phyloP scores from a whole-genome alignment of 2,113 vertebrate genomes.

The Lampris megalopsis region DNA sequence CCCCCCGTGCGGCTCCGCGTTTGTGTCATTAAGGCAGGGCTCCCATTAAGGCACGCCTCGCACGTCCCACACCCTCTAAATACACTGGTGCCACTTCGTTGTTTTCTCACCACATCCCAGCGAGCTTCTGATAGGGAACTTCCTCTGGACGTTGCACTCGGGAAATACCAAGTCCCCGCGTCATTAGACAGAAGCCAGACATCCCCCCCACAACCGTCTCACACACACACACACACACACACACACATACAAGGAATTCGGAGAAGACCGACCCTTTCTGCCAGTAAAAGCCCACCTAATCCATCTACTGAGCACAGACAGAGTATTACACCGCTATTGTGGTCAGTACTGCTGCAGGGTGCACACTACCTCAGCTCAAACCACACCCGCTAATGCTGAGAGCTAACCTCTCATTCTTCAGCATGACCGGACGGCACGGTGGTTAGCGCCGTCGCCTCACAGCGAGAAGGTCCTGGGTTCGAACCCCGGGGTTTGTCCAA shows the following conservation, averaged over 20 bases:
- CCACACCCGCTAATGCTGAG: not conserved
- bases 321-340: not conserved
- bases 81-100: constrained; percentile 30
- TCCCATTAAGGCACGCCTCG: not conserved
- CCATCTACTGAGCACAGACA: not conserved
- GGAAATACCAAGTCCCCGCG: constrained; percentile 62
- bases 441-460: too few relatives aligned
- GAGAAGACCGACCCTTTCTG: not conserved
- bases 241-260: not conserved
- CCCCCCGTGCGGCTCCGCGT: not conserved
- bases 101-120: constrained; percentile 13
- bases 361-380: not conserved
- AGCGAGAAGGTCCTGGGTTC: too few relatives aligned
- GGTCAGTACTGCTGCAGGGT: not conserved
- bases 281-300: not conserved
- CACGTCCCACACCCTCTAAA: constrained; percentile 57
- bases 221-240: not conserved
- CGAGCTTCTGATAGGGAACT: constrained; percentile 54
- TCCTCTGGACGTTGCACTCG: constrained; percentile 61
- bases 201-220: not conserved
- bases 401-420: not conserved
- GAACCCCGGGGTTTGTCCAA: too few relatives aligned
- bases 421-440: too few relatives aligned
- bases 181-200: constrained; percentile 7
- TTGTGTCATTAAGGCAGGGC: not conserved